Base-by-base conservation (phyloP, 35 echinoderm and acorn worm species). In the Anneissia japonica region DNA sequence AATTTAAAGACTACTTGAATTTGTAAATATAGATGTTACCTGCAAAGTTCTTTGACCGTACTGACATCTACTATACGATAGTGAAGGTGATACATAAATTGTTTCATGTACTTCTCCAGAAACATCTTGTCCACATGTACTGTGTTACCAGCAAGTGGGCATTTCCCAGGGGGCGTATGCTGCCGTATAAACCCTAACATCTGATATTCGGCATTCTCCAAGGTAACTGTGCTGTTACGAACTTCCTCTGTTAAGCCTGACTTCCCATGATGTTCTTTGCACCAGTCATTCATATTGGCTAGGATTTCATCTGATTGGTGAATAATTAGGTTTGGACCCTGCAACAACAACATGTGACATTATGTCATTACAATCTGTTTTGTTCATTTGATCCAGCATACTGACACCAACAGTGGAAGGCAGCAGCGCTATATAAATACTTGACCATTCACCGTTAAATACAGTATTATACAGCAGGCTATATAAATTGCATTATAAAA, bases 41-140 rank as follows among this genome's bases (percentile, higher is more conserved):
- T 98, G 95, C 95, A 98, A 9, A 98, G 86, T 80, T 98, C 95
- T 78, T 98, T 98, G 46, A 98, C 46, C 34, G 91, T 98, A 38
- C 91, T 93, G 38, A 98, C 95, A 86, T 98, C 95, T 0, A 98
- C 95, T 32, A 98, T 98, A 32, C 95, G 76, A 36, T 98, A 98
- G 77, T 98, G 95, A 33, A 93, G 72, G 38, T 98, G 95, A 30
- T 89, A 34, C 86, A 91, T 89, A 37, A 98, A 91, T 79, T 91
- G 85, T 34, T 89, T 89, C 96, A 99, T 94, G 82, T 99, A 99
- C 76, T 99, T 99, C n/a, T 88, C 84, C 40, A 99, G 36, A 92
- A 99, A 99, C 0, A 74, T 75, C 77, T 99, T 93, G 74, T 99
- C 96, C 26, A 75, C 86, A 74, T 99, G 96, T 30, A 99, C 84